Conservation (phyloP, 1,140 invertebrate species). For the Gonioctena quinquepunctata region DNA sequence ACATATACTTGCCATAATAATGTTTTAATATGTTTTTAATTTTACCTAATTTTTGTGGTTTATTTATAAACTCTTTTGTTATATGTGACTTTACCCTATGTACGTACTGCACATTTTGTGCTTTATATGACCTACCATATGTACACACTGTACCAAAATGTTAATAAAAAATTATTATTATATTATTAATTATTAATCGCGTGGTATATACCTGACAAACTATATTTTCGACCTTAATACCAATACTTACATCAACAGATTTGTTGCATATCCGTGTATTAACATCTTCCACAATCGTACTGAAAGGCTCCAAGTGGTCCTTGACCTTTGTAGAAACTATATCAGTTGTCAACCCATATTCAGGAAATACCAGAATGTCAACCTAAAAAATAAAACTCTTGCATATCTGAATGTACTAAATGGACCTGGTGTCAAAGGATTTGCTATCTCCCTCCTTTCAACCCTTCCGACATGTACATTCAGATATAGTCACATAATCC, state of each 20-base stretch:
- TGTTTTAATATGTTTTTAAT: too few species aligned
- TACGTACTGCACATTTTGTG: too few species aligned
- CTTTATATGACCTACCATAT: too few species aligned
- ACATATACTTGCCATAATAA: too few species aligned
- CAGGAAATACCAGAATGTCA: neutral
- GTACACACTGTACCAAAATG: too few species aligned
- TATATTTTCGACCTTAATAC: neutral
- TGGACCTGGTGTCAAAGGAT: too few species aligned
- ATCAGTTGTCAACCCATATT: neutral
- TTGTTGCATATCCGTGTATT: neutral
- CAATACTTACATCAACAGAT: neutral
- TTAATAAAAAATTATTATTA: too few species aligned
- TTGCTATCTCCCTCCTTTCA: neutral
- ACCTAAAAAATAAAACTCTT: slow-evolving; percentile 4
- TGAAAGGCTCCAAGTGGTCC: neutral
- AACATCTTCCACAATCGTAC: neutral
- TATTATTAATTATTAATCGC: too few species aligned
- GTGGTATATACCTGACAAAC: too few species aligned
- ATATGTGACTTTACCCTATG: neutral
- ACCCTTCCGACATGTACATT: neutral
- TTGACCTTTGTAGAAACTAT: neutral
- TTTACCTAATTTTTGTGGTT: neutral
- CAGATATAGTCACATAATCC: too few species aligned
- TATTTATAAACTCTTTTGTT: neutral
- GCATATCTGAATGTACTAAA: too few species aligned